Evolutionary conservation across 1,140 invertebrate species (phyloP).

Genomic region (Trinorchestia longiramus): DNA sequence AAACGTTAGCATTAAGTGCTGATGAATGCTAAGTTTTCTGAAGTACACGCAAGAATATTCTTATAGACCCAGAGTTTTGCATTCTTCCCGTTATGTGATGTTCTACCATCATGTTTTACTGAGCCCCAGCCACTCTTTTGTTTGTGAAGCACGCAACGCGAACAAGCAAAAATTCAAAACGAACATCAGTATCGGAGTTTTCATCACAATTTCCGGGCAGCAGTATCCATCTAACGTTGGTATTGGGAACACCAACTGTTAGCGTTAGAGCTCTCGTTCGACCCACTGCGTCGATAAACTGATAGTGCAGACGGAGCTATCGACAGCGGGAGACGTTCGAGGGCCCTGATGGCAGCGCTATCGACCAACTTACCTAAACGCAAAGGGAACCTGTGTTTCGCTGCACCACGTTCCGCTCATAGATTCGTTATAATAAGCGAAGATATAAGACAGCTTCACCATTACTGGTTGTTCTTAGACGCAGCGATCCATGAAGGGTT

Average conservation of each 20-base stretch:
- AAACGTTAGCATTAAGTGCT: too few species aligned
- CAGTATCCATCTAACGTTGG: not conserved
- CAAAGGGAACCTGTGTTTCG: not conserved
- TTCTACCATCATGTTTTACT: too few species aligned
- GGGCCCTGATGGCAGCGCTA: not conserved
- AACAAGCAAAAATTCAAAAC: not conserved
- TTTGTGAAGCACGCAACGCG: not conserved
- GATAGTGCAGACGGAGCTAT: not conserved
- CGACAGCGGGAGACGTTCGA: not conserved
- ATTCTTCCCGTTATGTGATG: too few species aligned
- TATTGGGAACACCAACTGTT: not conserved
- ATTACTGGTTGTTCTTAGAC: constrained; percentile 8
- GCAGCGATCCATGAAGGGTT: not conserved
- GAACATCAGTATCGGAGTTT: not conserved
- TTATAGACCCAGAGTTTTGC: too few species aligned
- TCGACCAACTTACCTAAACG: not conserved
- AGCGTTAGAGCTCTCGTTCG: not conserved
- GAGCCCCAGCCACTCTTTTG: too few species aligned
- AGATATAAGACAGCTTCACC: not conserved
- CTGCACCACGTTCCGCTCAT: not conserved
- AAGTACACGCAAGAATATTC: too few species aligned
- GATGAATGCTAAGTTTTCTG: too few species aligned
- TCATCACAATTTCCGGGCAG: not conserved
- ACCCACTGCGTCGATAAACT: not conserved
- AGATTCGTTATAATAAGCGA: not conserved